Base-by-base conservation (phyloP, 2,797 vertebrate genomes). In the Valencia hispanica region DNA sequence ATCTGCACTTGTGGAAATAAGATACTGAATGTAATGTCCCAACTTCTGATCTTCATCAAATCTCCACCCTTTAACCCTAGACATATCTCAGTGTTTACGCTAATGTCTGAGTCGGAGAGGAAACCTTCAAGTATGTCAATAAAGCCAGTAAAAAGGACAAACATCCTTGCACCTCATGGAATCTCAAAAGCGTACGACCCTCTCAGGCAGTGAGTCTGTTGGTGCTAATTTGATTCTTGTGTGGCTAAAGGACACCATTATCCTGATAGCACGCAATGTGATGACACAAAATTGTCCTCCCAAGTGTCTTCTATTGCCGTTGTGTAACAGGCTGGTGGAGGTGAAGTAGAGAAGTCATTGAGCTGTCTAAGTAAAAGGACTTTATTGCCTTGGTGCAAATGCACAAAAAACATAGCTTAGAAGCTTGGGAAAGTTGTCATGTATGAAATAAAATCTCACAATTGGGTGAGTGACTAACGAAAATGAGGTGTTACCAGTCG, bases 211-310 rank as follows among this genome's bases (percentile, higher is more conserved):
- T 63, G 66, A 80, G 72, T 79, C 34, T 70, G 80, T 72, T n/a
- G 53, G 25, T 17, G 57, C 79, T 89, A 79, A 86, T 72, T 53
- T 68, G 79, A 73, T 79, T 77, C 72, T 73, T 80, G 73, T 78
- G 72, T 36, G 45, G 57, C 48, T 80, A 84, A 84, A 87, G 83
- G 86, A 80, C 63, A 12, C 75, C 34, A 76, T 80, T 75, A 61
- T 80, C 74, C 69, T 68, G 74, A 84, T 84, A 82, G 81, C 55
- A 78, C 72, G 20, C 57, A 36, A 73, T 68, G n/a, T 79, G 72
- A 70, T 41, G 18, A 83, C 78, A 80, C 70, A 10, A 68, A 39
- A 47, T 39, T 76, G 81, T 72, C 82, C 87, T 77, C 68, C 69
- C 72, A 8, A 66, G 27, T 50, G 72, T 72, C 25, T 50, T 61